Conservation (phyloP, 1,140 invertebrate genomes). For the Drosophila trapezifrons region DNA sequence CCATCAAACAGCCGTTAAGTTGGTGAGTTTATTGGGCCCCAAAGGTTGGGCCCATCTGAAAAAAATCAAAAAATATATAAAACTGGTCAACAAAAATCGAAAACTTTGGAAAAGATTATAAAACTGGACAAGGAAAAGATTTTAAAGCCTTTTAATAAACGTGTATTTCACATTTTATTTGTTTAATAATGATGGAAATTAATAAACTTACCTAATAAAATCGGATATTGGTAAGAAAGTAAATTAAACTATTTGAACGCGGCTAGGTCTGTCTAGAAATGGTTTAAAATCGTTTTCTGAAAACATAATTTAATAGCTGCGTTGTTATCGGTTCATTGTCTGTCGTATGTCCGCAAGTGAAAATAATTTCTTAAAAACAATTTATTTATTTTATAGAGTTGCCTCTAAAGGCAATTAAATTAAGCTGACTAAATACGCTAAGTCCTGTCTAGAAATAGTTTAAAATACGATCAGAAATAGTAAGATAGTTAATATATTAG, state of each 20-base stretch:
- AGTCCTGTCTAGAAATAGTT: no score
- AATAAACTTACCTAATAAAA: not conserved
- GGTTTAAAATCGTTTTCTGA: no score
- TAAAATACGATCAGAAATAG: no score
- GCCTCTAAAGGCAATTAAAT: no score
- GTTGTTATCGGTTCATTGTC: no score
- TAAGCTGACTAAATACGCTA: no score
- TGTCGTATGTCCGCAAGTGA: no score
- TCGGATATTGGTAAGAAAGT: not conserved
- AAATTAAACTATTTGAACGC: not conserved
- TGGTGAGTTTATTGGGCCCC: conserved; percentile 60
- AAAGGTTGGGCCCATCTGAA: conserved; percentile 28
- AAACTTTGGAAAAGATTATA: not conserved
- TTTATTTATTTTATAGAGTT: no score
- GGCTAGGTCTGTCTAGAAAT: no score
- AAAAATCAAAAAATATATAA: not conserved
- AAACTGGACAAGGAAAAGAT: not conserved
- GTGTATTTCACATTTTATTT: not conserved
- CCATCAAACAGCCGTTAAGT: conserved; percentile 77
- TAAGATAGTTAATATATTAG: no score
- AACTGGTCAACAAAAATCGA: conserved; percentile 1
- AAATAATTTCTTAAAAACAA: no score
- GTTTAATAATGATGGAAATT: not conserved
- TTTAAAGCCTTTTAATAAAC: conserved; percentile 4
- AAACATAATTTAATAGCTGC: no score